These are phyloP conservation scores for Bubo bubo DNA, from an alignment of 2,113 vertebrate species.

Conservation along the genomic window DNA sequence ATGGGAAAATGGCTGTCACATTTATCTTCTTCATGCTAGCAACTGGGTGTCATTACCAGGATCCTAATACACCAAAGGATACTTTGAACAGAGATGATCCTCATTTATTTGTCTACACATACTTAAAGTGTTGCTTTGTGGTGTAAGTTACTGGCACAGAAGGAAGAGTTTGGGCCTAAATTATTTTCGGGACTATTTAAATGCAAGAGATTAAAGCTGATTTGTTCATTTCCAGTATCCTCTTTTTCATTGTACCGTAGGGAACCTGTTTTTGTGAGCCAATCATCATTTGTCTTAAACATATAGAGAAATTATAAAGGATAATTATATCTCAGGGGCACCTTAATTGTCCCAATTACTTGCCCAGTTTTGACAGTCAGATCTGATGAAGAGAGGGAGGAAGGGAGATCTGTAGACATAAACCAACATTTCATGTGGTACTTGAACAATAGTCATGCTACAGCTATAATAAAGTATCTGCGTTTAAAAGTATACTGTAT, in stretches of 20 bases:
- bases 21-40: neutral
- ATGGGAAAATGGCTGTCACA: neutral
- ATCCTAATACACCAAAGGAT: conserved; percentile 19
- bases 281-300: conserved; percentile 64
- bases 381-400: conserved; percentile 11
- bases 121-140: conserved; percentile 6
- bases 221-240: conserved; percentile 19
- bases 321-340: conserved; percentile 75
- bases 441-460: neutral
- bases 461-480: neutral
- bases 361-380: conserved; percentile 60
- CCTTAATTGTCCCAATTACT: conserved; percentile 76
- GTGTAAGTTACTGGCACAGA: neutral
- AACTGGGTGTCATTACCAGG: conserved; percentile 1
- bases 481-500: neutral
- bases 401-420: conserved; percentile 33
- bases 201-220: conserved; percentile 2
- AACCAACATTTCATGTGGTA: neutral
- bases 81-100: neutral
- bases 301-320: conserved; percentile 69
- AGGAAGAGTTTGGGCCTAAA: neutral
- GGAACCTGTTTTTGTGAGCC: conserved; percentile 47
- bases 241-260: conserved; percentile 26
- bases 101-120: conserved; percentile 25
- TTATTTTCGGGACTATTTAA: conserved; percentile 55